These are phyloP conservation scores for Drosophila equinoxialis DNA, from an alignment of 1,140 invertebrate species.

Conservation along the genomic window DNA sequence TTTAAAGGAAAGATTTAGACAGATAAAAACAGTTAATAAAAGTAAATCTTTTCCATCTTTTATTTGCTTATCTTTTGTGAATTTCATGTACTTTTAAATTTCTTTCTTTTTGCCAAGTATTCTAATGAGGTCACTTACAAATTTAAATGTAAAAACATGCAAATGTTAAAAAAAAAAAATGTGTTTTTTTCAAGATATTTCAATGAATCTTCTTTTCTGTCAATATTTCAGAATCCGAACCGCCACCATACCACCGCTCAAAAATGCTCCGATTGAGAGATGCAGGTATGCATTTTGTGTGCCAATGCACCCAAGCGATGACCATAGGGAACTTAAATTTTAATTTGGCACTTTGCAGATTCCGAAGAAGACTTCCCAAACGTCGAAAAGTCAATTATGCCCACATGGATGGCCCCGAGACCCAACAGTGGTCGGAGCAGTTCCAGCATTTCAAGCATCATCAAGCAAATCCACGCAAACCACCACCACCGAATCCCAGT, in stretches of 20 bases:
- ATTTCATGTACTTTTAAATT: too few relatives aligned
- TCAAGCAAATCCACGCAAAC: constrained; percentile 34
- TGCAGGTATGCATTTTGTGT: constrained; percentile 86
- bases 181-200: neutral
- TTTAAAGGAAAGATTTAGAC: too few relatives aligned
- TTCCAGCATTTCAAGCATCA: constrained; percentile 64
- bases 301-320: neutral
- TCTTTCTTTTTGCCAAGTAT: too few relatives aligned
- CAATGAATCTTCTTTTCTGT: constrained; percentile 39
- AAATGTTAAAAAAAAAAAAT: neutral
- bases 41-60: too few relatives aligned
- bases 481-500: constrained; percentile 72
- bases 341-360: constrained; percentile 43
- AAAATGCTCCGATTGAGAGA: constrained; percentile 88
- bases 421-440: constrained; percentile 17
- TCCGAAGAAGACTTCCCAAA: constrained; percentile 70
- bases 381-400: constrained; percentile 53
- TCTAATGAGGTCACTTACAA: too few relatives aligned
- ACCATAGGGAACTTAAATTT: constrained; percentile 14
- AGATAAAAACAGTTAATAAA: too few relatives aligned
- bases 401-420: constrained; percentile 44
- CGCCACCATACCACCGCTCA: constrained; percentile 88
- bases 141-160: neutral
- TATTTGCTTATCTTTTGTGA: too few relatives aligned
- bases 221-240: constrained; percentile 88